Evolutionary conservation across 2,797 vertebrate genomes (phyloP).

Genomic region (Pipistrellus pipistrellus): DNA sequence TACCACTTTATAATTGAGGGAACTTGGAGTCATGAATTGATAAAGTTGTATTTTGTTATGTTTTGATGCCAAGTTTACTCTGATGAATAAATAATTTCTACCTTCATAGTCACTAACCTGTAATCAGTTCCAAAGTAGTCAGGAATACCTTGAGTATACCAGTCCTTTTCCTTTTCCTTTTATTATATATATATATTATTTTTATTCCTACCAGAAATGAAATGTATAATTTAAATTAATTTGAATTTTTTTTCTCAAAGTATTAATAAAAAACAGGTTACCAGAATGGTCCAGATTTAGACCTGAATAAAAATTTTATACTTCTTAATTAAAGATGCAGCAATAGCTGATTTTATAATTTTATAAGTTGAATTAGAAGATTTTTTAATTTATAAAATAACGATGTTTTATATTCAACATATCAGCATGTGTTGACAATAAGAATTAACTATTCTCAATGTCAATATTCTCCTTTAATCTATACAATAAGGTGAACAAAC

Average conservation of each 20-base stretch:
- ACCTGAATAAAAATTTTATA: neutral
- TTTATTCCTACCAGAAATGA: slow-evolving; percentile 4
- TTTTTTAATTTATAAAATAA: slow-evolving; percentile 35
- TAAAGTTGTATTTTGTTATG: neutral
- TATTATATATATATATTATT: neutral
- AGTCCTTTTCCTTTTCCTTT: neutral
- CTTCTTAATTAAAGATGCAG: neutral
- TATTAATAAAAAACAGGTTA: neutral
- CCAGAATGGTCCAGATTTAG: neutral
- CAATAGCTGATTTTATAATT: neutral
- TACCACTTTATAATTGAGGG: neutral
- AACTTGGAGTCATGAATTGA: neutral
- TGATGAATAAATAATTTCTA: neutral
- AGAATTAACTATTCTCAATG: neutral
- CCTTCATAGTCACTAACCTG: neutral
- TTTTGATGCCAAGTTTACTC: neutral
- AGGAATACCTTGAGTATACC: neutral
- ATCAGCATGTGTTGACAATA: neutral
- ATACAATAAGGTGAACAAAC: neutral
- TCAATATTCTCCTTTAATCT: neutral
- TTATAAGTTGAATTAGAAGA: neutral
- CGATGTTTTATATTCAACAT: neutral
- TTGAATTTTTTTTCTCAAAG: slow-evolving; percentile 10
- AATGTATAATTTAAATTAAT: slow-evolving; percentile 6
- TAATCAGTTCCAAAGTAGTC: neutral